phyloP scores from a whole-genome alignment of 2,113 vertebrate species.

The Lycaon pictus region DNA sequence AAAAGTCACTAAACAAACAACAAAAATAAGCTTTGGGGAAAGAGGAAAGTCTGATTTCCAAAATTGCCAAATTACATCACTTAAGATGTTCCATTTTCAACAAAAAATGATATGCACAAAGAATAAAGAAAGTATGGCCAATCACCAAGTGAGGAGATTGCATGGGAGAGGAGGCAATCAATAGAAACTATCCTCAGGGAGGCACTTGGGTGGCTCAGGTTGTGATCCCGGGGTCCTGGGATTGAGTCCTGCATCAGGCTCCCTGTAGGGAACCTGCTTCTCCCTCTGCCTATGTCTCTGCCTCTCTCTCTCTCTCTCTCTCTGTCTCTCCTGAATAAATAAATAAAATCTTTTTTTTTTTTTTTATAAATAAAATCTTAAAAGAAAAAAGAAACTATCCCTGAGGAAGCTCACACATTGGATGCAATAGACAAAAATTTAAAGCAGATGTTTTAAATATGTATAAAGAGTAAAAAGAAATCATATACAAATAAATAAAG shows the following conservation, averaged over 20 bases:
- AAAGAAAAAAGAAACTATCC: neutral
- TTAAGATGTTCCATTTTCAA: neutral
- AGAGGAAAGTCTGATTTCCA: neutral
- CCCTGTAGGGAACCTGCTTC: no score
- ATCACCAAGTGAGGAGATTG: no score
- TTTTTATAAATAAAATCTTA: no score
- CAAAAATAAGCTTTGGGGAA: neutral
- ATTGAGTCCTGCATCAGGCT: no score
- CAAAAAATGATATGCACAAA: neutral
- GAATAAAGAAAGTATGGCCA: neutral
- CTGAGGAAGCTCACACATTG: neutral
- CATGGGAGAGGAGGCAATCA: neutral
- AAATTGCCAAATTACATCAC: neutral
- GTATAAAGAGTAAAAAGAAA: neutral
- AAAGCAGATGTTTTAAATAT: neutral
- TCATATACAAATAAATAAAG: neutral
- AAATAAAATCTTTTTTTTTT: no score
- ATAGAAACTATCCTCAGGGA: neutral
- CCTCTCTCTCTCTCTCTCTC: no score
- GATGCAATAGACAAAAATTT: neutral
- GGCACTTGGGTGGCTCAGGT: no score
- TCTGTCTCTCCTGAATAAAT: no score
- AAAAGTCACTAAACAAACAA: neutral
- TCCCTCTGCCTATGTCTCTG: no score
- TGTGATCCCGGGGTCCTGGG: no score